A percentile compares a stretch with the other conserved stretches of the same genome.
Evolutionary conservation across 92 coral and sea anemone species (phyloP).

Genomic region (Bergia puertoricense): DNA sequence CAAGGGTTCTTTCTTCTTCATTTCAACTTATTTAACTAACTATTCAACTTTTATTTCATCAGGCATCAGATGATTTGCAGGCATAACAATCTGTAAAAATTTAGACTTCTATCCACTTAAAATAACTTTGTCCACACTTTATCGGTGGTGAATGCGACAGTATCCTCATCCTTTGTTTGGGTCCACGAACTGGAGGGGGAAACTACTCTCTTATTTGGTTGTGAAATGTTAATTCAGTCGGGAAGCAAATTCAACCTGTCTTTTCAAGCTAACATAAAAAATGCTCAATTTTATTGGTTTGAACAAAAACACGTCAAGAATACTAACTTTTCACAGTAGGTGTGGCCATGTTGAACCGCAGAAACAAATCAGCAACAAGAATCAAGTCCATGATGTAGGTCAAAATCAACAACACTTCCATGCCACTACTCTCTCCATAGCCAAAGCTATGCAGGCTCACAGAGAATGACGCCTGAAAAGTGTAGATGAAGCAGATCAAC

Average conservation of each 20-base stretch:
- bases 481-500: slow-evolving; percentile 63
- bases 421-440: slow-evolving; percentile 59
- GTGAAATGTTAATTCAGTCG: too few species aligned
- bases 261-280: not conserved
- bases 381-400: slow-evolving; percentile 75
- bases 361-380: slow-evolving; percentile 62
- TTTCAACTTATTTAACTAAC: too few species aligned
- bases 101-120: not conserved
- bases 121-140: not conserved
- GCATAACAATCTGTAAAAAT: not conserved
- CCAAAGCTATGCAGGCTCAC: slow-evolving; percentile 75
- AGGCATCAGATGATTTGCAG: too few species aligned
- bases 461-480: slow-evolving; percentile 83
- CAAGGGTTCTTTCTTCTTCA: not conserved
- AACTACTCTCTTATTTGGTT: not conserved
- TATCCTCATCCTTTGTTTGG: not conserved
- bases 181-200: not conserved
- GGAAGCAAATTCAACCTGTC: not conserved
- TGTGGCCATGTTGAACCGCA: slow-evolving; percentile 86
- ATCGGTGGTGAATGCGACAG: not conserved
- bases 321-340: slow-evolving; percentile 56
- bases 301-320: not conserved
- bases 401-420: slow-evolving; percentile 42
- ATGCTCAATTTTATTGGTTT: not conserved
- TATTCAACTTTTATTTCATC: not conserved